Percentiles rank a stretch among this genome's conserved stretches.
phyloP scores from a whole-genome alignment of 2,797 vertebrate genomes.

The Eupleurogrammus muticus region DNA sequence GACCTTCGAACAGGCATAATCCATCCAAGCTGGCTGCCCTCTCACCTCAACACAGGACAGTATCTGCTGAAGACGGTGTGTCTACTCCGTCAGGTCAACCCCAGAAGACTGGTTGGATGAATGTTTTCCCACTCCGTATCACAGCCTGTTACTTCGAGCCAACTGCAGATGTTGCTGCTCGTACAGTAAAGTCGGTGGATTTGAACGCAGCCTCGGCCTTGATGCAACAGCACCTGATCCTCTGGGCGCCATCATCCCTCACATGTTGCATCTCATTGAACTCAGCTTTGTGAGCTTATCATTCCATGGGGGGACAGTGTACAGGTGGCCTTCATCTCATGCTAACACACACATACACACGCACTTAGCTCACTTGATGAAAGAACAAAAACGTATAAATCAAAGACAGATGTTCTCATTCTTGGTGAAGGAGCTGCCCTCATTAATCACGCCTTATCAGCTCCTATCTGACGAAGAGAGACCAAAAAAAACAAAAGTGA shows the following conservation, averaged over 20 bases:
- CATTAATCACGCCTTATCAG: constrained; percentile 92
- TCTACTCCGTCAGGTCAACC: too few species aligned
- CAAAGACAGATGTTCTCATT: constrained; percentile 87
- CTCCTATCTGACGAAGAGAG: constrained; percentile 74
- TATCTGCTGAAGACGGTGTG: too few species aligned
- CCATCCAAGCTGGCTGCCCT: too few species aligned
- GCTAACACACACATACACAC: constrained; percentile 14
- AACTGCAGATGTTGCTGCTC: too few species aligned
- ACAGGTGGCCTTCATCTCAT: constrained; percentile 30
- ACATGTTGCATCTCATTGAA: constrained; percentile 86
- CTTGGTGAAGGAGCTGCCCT: constrained; percentile 77
- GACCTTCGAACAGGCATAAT: too few species aligned
- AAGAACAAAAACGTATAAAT: constrained; percentile 91
- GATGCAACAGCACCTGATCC: constrained; percentile 80
- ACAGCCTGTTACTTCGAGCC: too few species aligned
- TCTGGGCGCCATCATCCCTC: constrained; percentile 90
- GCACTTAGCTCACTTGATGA: constrained; percentile 26
- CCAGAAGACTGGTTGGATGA: too few species aligned
- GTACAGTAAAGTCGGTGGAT: too few species aligned
- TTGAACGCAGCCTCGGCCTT: constrained; percentile 73
- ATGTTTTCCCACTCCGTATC: too few species aligned
- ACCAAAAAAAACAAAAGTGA: constrained; percentile 27
- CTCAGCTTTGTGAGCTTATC: background rate
- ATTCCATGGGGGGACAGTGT: constrained; percentile 1
- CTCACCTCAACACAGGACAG: too few species aligned